Evolutionary conservation across 2,888 invertebrate genomes (phyloP).

Genomic region (Acanthosepion esculentum): DNA sequence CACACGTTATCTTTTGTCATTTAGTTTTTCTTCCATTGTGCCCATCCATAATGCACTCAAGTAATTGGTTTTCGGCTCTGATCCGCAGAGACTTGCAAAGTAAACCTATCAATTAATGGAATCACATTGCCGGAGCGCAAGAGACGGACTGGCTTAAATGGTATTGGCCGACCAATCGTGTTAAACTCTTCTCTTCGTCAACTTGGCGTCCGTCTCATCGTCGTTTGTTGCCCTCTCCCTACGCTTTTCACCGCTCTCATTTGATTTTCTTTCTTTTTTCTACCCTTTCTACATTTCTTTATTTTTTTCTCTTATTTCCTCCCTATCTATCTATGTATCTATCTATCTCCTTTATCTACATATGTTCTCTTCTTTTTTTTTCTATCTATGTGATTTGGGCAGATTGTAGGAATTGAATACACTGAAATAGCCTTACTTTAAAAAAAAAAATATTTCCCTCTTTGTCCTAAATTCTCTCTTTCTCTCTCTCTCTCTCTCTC

Average conservation of each 20-base stretch:
- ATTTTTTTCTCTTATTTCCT: too few species aligned
- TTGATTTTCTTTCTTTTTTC: neutral
- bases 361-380: too few species aligned
- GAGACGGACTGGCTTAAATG: neutral
- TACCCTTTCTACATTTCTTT: neutral
- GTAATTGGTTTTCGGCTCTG: constrained; percentile 20
- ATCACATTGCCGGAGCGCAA: neutral
- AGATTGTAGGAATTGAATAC: too few species aligned
- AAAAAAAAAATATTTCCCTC: too few species aligned
- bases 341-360: too few species aligned
- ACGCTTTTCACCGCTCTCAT: neutral
- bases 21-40: neutral
- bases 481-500: too few species aligned
- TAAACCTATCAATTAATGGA: constrained; percentile 33
- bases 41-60: neutral
- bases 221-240: neutral
- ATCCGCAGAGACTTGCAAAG: neutral
- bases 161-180: constrained; percentile 14
- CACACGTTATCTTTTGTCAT: neutral
- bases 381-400: too few species aligned
- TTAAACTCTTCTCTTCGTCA: constrained; percentile 25
- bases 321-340: too few species aligned
- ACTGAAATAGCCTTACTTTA: too few species aligned
- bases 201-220: neutral
- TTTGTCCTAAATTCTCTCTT: too few species aligned